Percentiles rank a stretch among this genome's conserved stretches.
These are phyloP conservation scores for Plecturocebus donacophilus DNA, from an alignment of 2,113 vertebrate genomes.

Conservation along the genomic window DNA sequence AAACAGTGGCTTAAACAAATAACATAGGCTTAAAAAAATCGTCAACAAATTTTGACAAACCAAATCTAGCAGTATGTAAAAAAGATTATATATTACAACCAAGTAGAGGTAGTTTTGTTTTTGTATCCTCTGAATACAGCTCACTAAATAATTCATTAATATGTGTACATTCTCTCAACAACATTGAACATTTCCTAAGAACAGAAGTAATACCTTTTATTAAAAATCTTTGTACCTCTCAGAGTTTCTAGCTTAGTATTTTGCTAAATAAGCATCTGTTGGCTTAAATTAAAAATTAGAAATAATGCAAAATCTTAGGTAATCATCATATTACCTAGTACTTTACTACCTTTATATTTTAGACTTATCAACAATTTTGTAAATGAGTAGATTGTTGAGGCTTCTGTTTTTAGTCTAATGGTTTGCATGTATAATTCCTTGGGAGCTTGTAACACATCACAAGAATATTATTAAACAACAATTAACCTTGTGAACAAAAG, in stretches of 20 bases:
- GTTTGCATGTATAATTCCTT: conserved; percentile 58
- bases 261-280: conserved; percentile 12
- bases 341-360: conserved; percentile 5
- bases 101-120: conserved; percentile 6
- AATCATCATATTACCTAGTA: neutral
- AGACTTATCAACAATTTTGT: neutral
- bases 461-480: conserved; percentile 68
- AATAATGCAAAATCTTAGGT: conserved; percentile 29
- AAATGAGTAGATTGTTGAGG: conserved; percentile 55
- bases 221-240: neutral
- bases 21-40: neutral
- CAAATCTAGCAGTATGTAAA: neutral
- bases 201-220: neutral
- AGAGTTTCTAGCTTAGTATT: conserved; percentile 22
- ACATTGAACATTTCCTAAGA: neutral
- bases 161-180: neutral
- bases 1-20: conserved; percentile 8
- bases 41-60: conserved; percentile 16
- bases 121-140: neutral
- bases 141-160: neutral
- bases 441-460: conserved; percentile 46
- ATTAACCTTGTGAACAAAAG: conserved; percentile 75
- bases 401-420: conserved; percentile 39
- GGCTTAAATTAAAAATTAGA: neutral
- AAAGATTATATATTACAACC: neutral